Base-by-base conservation (phyloP, 2,797 vertebrate species). In the Gymnothorax javanicus region DNA sequence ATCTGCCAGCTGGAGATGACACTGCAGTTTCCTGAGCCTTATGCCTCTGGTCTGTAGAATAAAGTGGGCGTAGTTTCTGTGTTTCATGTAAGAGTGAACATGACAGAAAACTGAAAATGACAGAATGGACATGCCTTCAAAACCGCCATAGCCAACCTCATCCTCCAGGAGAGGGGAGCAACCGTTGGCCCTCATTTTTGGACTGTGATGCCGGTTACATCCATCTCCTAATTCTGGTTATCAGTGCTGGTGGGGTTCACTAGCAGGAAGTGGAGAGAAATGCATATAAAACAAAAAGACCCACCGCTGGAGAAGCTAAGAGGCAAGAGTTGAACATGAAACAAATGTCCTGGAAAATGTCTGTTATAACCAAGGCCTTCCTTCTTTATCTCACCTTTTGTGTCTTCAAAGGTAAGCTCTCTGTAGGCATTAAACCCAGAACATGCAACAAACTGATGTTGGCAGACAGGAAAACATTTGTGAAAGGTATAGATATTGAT, bases 1-100 rank as follows among this genome's bases (percentile, higher is more conserved):
- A 96, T 96, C 94, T 92, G 89, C 75, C 57, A 33, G 56, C 13
- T 82, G 91, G 91, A 87, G 86, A 90, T 93, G 92, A 92, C 87
- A 87, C 60, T 89, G 93, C 93, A 92, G 67, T 90, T 89, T 85
- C 86, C 62, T 9, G 54, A 8, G 85, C 27, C 69, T 67, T 54
- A 59, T 15, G 84, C 27, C 25, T 73, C 33, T 83, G 85, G 20
- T 11, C 13, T 54, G 57, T 79, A 73, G 52, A 87, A 88, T 67
- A 6, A 12, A 27, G 62, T 85, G 82, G 27, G 27, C 84, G 85
- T 91, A 89, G 85, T 58, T 50, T 88, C 82, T 82, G 85, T 73
- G 69, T 85, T 82, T 87, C 86, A 90, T 86, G 89, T 82, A 77
- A 91, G 91, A 94, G 92, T 87, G 91, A 93, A 91, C 23, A 86